A percentile compares a stretch with the other conserved stretches of the same genome.
Conservation (phyloP, 2,888 invertebrate genomes). For the Lasius platythorax region DNA sequence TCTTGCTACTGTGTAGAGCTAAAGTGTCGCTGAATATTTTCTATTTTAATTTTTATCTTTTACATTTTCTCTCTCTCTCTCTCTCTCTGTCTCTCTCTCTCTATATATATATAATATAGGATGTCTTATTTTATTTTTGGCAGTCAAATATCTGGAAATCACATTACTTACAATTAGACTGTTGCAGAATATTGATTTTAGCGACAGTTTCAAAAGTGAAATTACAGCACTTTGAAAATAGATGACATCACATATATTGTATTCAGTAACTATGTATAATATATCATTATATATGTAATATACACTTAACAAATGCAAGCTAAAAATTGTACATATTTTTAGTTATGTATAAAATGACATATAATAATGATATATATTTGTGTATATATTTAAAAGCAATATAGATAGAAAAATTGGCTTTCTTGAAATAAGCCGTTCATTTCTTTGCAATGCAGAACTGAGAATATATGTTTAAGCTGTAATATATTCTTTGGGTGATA, state of each 20-base stretch:
- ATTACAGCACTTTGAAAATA: slow-evolving; percentile 22
- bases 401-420: background rate
- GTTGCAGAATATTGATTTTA: slow-evolving; percentile 3
- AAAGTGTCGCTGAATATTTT: background rate
- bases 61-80: background rate
- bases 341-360: background rate
- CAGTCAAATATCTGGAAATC: too few relatives aligned
- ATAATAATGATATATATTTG: background rate
- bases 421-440: background rate
- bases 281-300: background rate
- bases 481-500: background rate
- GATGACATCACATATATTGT: background rate
- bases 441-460: background rate
- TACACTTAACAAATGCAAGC: background rate
- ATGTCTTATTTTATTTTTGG: too few relatives aligned
- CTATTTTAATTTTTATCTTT: background rate
- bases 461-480: background rate
- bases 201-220: slow-evolving; percentile 1
- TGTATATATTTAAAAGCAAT: background rate
- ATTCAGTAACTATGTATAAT: slow-evolving; percentile 9
- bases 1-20: background rate
- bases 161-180: background rate
- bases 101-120: too few relatives aligned
- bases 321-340: background rate
- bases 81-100: too few relatives aligned